Conservation (phyloP, 2,888 invertebrate genomes). For the Phyllotreta striolata region DNA sequence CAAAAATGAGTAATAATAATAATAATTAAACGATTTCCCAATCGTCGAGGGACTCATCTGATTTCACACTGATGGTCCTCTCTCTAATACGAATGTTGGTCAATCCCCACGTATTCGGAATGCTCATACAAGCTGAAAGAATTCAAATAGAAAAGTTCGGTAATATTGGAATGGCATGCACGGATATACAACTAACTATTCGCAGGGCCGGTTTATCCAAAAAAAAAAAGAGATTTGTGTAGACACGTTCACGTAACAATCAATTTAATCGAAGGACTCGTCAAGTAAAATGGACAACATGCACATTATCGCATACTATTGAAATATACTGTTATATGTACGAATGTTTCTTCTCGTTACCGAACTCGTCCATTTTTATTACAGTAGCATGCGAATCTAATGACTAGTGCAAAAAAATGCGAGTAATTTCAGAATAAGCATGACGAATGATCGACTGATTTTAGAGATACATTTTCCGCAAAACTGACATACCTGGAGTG, state of each 20-base stretch:
- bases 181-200: conserved; percentile 20
- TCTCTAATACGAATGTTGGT: conserved; percentile 59
- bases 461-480: conserved; percentile 30
- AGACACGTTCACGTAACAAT: conserved; percentile 16
- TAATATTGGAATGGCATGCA: not conserved
- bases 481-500: conserved; percentile 40
- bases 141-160: conserved; percentile 14
- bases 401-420: conserved; percentile 1
- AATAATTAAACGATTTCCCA: conserved; percentile 56
- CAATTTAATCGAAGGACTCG: conserved; percentile 9
- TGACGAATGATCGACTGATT: not conserved
- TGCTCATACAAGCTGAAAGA: conserved; percentile 62
- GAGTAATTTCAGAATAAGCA: conserved; percentile 4
- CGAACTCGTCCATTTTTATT: conserved; percentile 11
- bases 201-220: not conserved
- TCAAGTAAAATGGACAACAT: not conserved
- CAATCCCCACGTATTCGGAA: conserved; percentile 70
- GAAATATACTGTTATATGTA: too few species aligned
- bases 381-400: not conserved
- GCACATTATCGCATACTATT: not conserved
- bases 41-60: conserved; percentile 55
- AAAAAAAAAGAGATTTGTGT: not conserved
- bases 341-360: not conserved
- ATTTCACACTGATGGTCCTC: conserved; percentile 46
- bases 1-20: conserved; percentile 13